These are phyloP conservation scores for Nomada hirtipes DNA, from an alignment of 2,888 invertebrate species.

Conservation along the genomic window DNA sequence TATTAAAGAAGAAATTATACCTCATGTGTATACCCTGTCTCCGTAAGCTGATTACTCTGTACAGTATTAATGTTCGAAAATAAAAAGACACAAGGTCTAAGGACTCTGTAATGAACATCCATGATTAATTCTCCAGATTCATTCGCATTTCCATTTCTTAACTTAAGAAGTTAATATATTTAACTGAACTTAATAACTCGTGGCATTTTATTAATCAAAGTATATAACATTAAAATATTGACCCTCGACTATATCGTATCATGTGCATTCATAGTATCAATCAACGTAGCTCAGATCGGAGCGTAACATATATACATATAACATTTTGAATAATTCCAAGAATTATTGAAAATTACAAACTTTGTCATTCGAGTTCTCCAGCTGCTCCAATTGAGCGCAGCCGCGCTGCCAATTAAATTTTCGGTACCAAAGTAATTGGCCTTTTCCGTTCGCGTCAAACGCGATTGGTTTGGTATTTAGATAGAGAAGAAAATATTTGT, in stretches of 20 bases:
- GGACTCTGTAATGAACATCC: not conserved
- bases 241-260: no score
- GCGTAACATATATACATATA: no score
- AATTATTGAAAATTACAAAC: not conserved
- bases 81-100: slow-evolving; percentile 66
- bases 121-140: no score
- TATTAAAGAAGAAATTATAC: slow-evolving; percentile 65
- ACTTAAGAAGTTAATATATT: no score
- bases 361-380: not conserved
- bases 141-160: no score
- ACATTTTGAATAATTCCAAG: no score
- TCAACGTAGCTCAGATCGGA: no score
- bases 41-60: slow-evolving; percentile 79
- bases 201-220: no score
- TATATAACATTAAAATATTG: no score
- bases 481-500: not conserved
- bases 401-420: not conserved
- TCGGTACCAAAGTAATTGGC: not conserved
- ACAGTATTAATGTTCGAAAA: slow-evolving; percentile 82
- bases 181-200: no score
- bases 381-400: not conserved
- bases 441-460: not conserved
- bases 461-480: slow-evolving; percentile 15
- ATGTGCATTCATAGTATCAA: no score
- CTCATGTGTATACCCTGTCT: slow-evolving; percentile 76